Percentiles rank a stretch among this genome's conserved stretches.
phyloP scores from a whole-genome alignment of 1,140 invertebrate genomes.

The Platyura marginata region DNA sequence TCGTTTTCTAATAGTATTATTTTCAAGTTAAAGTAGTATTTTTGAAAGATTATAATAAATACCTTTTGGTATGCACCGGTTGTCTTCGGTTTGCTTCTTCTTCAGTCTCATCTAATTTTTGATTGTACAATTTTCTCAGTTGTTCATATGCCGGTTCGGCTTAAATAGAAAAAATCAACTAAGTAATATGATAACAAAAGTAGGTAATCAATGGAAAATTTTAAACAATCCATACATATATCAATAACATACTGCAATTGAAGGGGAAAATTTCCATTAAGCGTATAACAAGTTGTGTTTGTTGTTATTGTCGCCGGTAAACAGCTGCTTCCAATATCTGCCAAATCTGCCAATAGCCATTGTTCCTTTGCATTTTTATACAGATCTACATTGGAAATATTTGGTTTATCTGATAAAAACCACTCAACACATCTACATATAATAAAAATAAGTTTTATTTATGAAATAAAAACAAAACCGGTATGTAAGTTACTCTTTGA shows the following conservation, averaged over 20 bases:
- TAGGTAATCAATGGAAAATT: background rate
- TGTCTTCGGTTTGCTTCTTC: slow-evolving; percentile 23
- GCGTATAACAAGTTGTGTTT: slow-evolving; percentile 19
- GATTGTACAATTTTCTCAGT: slow-evolving; percentile 36
- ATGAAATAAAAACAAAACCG: background rate
- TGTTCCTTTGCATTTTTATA: slow-evolving; percentile 24
- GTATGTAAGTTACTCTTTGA: background rate
- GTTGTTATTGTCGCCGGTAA: slow-evolving; percentile 30
- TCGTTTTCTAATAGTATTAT: slow-evolving; percentile 27
- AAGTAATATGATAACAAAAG: background rate
- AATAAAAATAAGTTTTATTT: background rate
- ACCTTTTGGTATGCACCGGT: slow-evolving; percentile 11
- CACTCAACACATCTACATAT: background rate
- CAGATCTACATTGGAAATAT: background rate
- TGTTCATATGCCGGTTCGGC: slow-evolving; percentile 40
- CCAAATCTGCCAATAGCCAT: slow-evolving; percentile 40
- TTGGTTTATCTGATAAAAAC: background rate
- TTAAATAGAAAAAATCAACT: background rate
- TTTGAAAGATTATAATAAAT: background rate
- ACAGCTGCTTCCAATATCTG: slow-evolving; percentile 30
- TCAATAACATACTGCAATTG: slow-evolving; percentile 26
- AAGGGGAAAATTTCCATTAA: slow-evolving; percentile 34
- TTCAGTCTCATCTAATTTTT: slow-evolving; percentile 28
- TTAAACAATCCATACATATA: slow-evolving; percentile 9
- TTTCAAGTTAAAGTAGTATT: background rate